Evolutionary conservation across 1,140 invertebrate species (phyloP), one percentile per base, ranked within the genome.

Genomic region (Procambarus clarkii): DNA sequence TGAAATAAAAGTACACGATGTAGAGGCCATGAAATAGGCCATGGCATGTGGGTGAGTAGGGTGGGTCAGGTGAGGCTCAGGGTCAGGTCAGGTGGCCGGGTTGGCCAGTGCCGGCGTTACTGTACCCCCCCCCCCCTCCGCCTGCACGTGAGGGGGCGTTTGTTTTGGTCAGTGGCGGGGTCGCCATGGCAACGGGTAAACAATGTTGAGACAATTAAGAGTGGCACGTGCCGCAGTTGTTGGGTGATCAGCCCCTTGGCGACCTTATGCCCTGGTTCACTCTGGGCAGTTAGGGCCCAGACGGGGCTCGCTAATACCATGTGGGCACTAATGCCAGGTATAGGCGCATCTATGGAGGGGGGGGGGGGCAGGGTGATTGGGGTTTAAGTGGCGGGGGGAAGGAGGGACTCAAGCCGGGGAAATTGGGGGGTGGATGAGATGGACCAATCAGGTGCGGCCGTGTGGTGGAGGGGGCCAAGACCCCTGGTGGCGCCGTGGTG

Each of bases 401-500:
- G 11, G 54, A 15, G 54, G 76, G 45, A 46, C 50, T 7, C 48
- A 13, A 8, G 50, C 13, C 15, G 18, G 24, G 77, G 34, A 11
- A 46, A 21, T 7, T 9, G 44, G 76, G 85, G 71, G 76, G 74
- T 48, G 74, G 15, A 13, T 9, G 1, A 34, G 69, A 13, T 45
- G 85, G 76, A 78, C 85, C 85, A 87, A 87, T 87, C 85, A 87
- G 71, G 85, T 78, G 71, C 64, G 85, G 85, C 85, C 85, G 85
- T 87, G 85, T 87, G 85, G 71, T 87, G 50, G 45, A 79, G 76
- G 85, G 85, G 71, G 81, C 58, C 85, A 60, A 79, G 50, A 77
- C 71, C 85, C 74, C 48, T 54, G 85, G 85, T 77, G 76, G 85
- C 85, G 85, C 85, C 85, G 54, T 77, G 76, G 74, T 87, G 85